Conservation (phyloP, 2,888 invertebrate genomes). For the Emesis castigata region DNA sequence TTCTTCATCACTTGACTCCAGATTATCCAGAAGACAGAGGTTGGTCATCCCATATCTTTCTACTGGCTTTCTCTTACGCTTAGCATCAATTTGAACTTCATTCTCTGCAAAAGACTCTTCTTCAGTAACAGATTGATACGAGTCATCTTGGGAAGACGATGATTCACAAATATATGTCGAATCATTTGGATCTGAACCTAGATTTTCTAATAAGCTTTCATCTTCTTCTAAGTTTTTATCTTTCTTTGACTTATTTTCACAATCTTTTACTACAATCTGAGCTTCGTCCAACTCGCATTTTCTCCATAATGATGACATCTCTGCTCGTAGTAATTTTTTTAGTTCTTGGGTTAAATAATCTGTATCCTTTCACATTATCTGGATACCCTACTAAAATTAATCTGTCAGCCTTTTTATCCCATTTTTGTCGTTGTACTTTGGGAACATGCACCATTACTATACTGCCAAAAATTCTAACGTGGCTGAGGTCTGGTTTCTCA, state of each 20-base stretch:
- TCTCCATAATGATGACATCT: constrained; percentile 56
- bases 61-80: constrained; percentile 4
- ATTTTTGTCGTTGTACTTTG: constrained; percentile 49
- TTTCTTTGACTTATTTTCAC: neutral
- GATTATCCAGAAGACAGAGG: neutral
- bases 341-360: constrained; percentile 43
- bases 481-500: constrained; percentile 49
- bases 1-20: neutral
- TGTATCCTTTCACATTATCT: constrained; percentile 47
- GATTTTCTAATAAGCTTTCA: neutral
- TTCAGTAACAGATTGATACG: neutral
- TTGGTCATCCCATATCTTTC: neutral
- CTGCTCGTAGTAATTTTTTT: constrained; percentile 48
- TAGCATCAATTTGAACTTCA: too few species aligned
- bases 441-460: constrained; percentile 10
- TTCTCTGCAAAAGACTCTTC: too few species aligned
- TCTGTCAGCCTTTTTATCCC: constrained; percentile 51
- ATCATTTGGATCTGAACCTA: neutral
- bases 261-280: neutral
- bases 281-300: neutral
- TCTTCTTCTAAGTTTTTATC: neutral
- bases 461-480: constrained; percentile 32
- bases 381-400: constrained; percentile 40
- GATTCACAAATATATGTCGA: neutral
- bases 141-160: neutral